Base-by-base conservation (phyloP, 2,113 vertebrate genomes). In the Phainopepla nitens region DNA sequence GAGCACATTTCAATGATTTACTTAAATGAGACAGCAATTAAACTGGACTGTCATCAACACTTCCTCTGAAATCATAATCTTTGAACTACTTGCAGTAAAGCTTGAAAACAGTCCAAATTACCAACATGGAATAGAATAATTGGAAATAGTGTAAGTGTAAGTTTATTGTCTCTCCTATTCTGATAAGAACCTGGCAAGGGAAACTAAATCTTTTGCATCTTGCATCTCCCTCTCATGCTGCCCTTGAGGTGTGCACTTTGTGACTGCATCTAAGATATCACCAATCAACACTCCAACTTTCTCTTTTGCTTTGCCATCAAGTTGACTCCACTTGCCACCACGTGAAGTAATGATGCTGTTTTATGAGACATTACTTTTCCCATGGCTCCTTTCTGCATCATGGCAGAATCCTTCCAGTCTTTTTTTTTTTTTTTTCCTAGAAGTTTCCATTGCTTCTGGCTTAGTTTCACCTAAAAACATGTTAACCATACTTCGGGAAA, bases 81-180 rank as follows among this genome's bases (percentile, higher is more conserved):
- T 70, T 70, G 25, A 84, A 45, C 35, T 47, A 20, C n/a, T 70
- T 70, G 44, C 0, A 21, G 10, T 12, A 90, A 57, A 89, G 6
- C 14, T 80, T 33, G 22, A 18, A 51, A 60, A 44, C 3, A 24
- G 68, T 82, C 23, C 18, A 60, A 28, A 57, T 56, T 60, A 11
- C 4, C 27, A 42, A 21, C 10, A 19, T 15, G 71, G 4, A 14
- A 35, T 27, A 25, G 20, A 47, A 3, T 22, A 33, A 11, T 25
- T 1, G 1, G 41, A 77, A 89, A 69, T 3, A 57, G 4, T 2
- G 1, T 56, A 65, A 69, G 5, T 1, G 3, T 14, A 57, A 64
- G 22, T 70, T 80, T 77, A 25, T 69, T 0, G 0, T 65, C n/a
- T 64, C 33, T 53, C n/a, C 65, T 76, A 53, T 36, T 20, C 28